phyloP scores from a whole-genome alignment of 1,140 invertebrate species.

The Aphidius gifuensis region DNA sequence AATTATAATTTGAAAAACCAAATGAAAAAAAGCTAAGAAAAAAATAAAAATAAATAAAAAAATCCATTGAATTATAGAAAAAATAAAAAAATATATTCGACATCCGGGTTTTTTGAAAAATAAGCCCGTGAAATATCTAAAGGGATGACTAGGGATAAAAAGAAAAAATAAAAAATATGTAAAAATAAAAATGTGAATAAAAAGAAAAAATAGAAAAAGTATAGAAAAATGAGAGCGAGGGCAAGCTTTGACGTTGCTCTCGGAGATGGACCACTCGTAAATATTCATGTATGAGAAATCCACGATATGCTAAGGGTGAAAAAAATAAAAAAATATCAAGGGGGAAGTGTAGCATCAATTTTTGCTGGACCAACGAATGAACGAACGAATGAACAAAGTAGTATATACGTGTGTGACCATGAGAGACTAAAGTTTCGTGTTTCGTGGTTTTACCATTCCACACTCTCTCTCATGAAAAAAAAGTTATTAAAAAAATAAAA shows the following conservation, averaged over 20 bases:
- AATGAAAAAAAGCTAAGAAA: too few species aligned
- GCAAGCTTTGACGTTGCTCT: too few species aligned
- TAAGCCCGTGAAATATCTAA: too few species aligned
- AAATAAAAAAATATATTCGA: too few species aligned
- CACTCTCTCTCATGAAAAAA: neutral
- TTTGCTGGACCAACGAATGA: constrained; percentile 26
- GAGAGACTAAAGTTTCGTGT: constrained; percentile 14
- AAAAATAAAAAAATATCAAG: constrained; percentile 15
- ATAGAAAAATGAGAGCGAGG: too few species aligned
- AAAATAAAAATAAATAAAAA: too few species aligned
- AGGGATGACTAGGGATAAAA: too few species aligned
- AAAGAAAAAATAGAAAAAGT: neutral
- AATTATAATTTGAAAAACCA: too few species aligned
- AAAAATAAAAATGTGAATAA: neutral
- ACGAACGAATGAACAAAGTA: constrained; percentile 18
- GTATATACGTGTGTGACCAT: constrained; percentile 12
- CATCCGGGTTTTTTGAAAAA: too few species aligned
- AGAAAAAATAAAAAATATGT: too few species aligned
- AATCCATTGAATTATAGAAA: too few species aligned
- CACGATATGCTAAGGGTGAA: constrained; percentile 7
- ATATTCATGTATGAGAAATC: constrained; percentile 48
- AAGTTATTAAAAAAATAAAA: neutral
- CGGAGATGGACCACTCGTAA: constrained; percentile 38
- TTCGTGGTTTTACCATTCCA: constrained; percentile 12
- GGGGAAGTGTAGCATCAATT: constrained; percentile 44